Conservation (phyloP, 2,888 invertebrate genomes). For the Lycocerus yunnanus region DNA sequence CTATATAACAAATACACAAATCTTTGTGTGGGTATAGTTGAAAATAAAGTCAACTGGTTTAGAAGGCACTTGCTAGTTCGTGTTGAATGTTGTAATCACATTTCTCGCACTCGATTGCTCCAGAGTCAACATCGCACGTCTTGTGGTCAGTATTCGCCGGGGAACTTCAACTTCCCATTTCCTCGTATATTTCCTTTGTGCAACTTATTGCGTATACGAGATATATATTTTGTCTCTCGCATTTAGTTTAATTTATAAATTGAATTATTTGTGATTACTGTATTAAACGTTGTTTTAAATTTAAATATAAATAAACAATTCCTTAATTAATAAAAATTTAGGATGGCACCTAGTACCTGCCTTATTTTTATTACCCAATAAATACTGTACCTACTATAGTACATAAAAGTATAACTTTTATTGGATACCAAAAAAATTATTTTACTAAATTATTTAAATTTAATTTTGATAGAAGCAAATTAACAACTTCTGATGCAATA, state of each 20-base stretch:
- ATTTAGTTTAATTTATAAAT: neutral
- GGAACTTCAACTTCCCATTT: conserved; percentile 38
- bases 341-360: too few species aligned
- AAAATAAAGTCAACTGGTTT: conserved; percentile 13
- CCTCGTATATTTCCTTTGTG: conserved; percentile 13
- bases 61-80: conserved; percentile 27
- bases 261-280: neutral
- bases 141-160: conserved; percentile 44
- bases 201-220: neutral
- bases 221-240: neutral
- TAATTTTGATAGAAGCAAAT: too few species aligned
- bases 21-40: conserved; percentile 6
- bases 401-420: too few species aligned
- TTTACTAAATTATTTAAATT: too few species aligned
- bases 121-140: conserved; percentile 46
- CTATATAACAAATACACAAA: neutral
- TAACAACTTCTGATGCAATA: too few species aligned
- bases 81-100: conserved; percentile 39
- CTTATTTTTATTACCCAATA: too few species aligned
- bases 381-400: too few species aligned
- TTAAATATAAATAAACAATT: too few species aligned
- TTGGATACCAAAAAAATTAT: too few species aligned
- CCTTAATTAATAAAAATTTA: too few species aligned
- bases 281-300: too few species aligned
- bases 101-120: conserved; percentile 43